Base-by-base conservation (phyloP, 53 echinoderm and acorn worm genomes). In the Stichopus horrens region DNA sequence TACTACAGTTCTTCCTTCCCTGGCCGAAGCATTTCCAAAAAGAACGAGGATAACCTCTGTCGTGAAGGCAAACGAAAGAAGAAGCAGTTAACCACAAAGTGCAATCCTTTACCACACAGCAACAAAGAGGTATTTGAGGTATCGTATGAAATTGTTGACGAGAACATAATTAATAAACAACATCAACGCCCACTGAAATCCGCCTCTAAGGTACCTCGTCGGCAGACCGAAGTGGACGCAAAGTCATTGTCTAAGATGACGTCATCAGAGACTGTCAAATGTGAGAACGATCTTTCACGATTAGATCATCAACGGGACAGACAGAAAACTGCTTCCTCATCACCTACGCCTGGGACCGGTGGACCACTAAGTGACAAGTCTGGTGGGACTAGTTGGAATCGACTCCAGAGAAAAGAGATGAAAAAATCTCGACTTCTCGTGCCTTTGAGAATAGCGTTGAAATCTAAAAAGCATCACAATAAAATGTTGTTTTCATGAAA, bases 371-470 rank as follows among this genome's bases (percentile, higher is more conserved):
- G 7, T 79, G 16, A 79, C 19, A 51, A 37, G 37, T 37, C 18
- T 79, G 79, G 53, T 7, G 10, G 55, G 52, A n/a, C 23, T 9
- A 60, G 13, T 63, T 63, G 16, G 63, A 63, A 63, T 16, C 63
- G 16, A 63, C 16, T 16, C 11, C 11, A 16, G 63, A 63, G 63
- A 63, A 63, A 63, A 9, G 10, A 75, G 13, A 5, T 79, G 55
- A 51, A 79, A 4, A 79, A 79, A 55, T 16, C 79, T 53, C 53
- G 20, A 79, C n/a, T 79, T 51, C 55, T 55, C 8, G 53, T 79
- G 10, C 79, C 79, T 55, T 55, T 79, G 8, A 53, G 79, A 54
- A 79, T 79, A 14, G 79, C 79, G n/a, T 53, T 79, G 5, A 79
- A 79, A 52, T 55, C 79, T 55, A 18, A 13, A 16, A 79, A 79